These are phyloP conservation scores for Siniperca undulata DNA, from an alignment of 2,797 vertebrate species.

Conservation along the genomic window DNA sequence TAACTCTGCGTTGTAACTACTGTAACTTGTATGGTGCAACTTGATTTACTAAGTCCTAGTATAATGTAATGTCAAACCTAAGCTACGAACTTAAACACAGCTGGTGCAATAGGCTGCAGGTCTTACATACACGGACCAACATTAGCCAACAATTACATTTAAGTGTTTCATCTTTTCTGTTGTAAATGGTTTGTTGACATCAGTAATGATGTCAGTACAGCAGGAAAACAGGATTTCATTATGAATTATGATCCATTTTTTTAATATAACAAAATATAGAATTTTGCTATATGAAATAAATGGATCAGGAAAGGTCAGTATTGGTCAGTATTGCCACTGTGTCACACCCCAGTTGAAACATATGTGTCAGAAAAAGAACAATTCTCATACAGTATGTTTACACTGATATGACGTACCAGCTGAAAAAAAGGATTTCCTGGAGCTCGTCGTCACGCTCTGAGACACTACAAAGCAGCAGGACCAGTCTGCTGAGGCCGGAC, in stretches of 20 bases:
- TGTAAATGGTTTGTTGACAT: neutral
- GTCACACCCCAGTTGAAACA: neutral
- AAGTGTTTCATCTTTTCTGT: neutral
- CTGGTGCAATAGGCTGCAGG: neutral
- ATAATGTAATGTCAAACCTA: neutral
- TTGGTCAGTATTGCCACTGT: neutral
- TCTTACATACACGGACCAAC: neutral
- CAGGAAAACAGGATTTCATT: too few relatives aligned
- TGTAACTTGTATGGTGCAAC: neutral
- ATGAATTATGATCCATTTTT: neutral
- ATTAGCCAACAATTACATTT: neutral
- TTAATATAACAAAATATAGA: neutral
- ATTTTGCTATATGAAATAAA: neutral
- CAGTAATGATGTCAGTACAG: neutral
- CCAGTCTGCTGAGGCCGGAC: neutral
- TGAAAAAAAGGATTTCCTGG: constrained; percentile 6
- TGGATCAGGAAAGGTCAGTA: neutral
- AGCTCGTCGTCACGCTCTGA: neutral
- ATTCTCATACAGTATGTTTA: constrained; percentile 4
- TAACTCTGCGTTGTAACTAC: neutral
- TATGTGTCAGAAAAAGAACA: neutral
- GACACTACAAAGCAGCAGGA: constrained; percentile 10
- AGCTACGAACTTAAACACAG: neutral
- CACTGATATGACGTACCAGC: neutral
- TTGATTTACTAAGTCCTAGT: neutral